These are phyloP conservation scores for Onychomys leucogaster DNA, from an alignment of 2,797 vertebrate genomes.

Conservation along the genomic window DNA sequence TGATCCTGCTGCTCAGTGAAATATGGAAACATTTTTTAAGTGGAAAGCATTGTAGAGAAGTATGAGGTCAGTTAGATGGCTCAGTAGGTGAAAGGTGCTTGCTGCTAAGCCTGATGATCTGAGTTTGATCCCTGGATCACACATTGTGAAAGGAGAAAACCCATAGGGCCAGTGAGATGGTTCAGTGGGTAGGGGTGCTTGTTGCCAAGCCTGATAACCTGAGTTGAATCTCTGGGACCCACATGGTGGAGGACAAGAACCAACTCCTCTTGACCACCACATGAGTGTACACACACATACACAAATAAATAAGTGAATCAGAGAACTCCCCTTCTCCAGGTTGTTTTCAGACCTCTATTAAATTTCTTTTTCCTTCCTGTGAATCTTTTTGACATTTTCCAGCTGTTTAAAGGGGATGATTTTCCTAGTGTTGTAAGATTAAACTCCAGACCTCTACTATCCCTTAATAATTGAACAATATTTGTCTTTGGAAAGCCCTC, in stretches of 20 bases:
- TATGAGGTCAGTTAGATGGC: neutral
- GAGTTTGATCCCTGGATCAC: neutral
- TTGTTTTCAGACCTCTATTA: neutral
- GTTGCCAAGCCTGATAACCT: neutral
- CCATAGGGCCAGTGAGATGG: neutral
- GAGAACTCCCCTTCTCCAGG: neutral
- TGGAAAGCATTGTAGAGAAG: neutral
- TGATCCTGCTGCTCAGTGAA: slow-evolving; percentile 5
- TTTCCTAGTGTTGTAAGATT: neutral
- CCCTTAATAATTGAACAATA: neutral
- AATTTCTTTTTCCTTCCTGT: neutral
- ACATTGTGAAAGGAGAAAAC: neutral
- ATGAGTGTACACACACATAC: too few species aligned
- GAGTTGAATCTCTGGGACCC: neutral
- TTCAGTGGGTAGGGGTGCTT: neutral
- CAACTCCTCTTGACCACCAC: neutral
- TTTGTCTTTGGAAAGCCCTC: slow-evolving; percentile 38
- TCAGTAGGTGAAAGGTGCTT: neutral
- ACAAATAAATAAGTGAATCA: neutral
- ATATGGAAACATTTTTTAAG: slow-evolving; percentile 25
- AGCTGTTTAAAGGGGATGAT: slow-evolving; percentile 11
- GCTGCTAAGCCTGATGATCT: neutral
- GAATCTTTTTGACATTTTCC: slow-evolving; percentile 34
- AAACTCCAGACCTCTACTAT: neutral
- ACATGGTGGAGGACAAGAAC: neutral